Base-by-base conservation (phyloP, 2,797 vertebrate genomes). In the Bucorvus abyssinicus region DNA sequence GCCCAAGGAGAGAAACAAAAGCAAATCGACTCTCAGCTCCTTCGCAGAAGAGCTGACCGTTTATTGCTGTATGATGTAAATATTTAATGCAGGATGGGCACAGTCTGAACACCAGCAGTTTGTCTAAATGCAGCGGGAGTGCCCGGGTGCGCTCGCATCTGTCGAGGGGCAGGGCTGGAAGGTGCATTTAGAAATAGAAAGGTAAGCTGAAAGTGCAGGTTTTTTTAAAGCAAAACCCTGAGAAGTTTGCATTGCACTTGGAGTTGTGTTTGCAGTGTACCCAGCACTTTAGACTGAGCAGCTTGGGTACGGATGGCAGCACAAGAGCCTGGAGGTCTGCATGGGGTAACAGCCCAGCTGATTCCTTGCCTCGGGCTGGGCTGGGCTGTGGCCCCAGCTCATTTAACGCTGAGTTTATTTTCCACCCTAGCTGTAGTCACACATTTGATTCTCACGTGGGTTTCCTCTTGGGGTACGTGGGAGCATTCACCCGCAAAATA, bases 321-420 rank as follows among this genome's bases (percentile, higher is more conserved):
- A 27, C 79, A 16, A n/a, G 56, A 52, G 65, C 47, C 60, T 24
- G 42, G 60, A 52, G 49, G 38, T 5, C 87, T 38, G 80, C 24
- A 0, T 1, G 23, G 71, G 26, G 34, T 1, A 1, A 0, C 29
- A 27, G 61, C 53, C 0, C 4, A 15, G 53, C 1, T 6, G 6
- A 1, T 34, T 50, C 67, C 32, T 19, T 6, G 3, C 40, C 45
- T 36, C 32, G 0, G 20, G 34, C 12, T 56, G 44, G 18, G 55
- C 69, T 3, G 89, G 56, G 55, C 8, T 38, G 14, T 14, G 60
- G 60, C 53, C 53, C 6, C 49, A 8, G 4, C 59, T 67, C 0
- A 0, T 49, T 65, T 8, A 5, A 0, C 4, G 32, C 36, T 40
- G 3, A 6, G 23, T 70, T 75, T 14, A 3, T 53, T 74, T 24